phyloP scores from a whole-genome alignment of 2,113 vertebrate species.

The Agapornis roseicollis region DNA sequence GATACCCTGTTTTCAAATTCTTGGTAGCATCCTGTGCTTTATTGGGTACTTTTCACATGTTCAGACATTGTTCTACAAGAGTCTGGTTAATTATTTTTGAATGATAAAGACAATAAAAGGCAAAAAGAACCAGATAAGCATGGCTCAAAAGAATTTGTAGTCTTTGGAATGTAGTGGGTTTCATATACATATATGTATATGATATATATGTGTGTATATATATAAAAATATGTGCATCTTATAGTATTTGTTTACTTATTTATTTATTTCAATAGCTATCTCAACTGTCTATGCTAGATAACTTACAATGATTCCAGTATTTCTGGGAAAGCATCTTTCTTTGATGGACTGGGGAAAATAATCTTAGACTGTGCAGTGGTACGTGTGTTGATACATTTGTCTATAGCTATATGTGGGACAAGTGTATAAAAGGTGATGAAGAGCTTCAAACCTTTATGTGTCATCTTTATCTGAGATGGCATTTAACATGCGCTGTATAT shows the following conservation, averaged over 20 bases:
- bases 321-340: neutral
- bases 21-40: slow-evolving; percentile 30
- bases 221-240: neutral
- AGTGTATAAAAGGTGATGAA: neutral
- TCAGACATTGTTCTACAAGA: slow-evolving; percentile 19
- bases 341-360: neutral
- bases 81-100: slow-evolving; percentile 59
- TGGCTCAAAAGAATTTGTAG: slow-evolving; percentile 8
- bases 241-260: neutral
- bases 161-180: neutral
- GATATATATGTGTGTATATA: neutral
- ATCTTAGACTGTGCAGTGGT: neutral
- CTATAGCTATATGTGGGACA: neutral
- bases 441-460: neutral
- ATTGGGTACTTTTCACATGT: slow-evolving; percentile 30
- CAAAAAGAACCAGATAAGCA: slow-evolving; percentile 37
- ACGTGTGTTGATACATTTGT: neutral
- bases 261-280: neutral
- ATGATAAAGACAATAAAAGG: slow-evolving; percentile 38
- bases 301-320: neutral
- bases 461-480: neutral
- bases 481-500: neutral
- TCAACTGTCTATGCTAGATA: neutral
- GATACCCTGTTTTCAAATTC: slow-evolving; percentile 29
- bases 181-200: neutral